Evolutionary conservation across 2,797 vertebrate genomes (phyloP).

Genomic region (Acipenser transmontanus): DNA sequence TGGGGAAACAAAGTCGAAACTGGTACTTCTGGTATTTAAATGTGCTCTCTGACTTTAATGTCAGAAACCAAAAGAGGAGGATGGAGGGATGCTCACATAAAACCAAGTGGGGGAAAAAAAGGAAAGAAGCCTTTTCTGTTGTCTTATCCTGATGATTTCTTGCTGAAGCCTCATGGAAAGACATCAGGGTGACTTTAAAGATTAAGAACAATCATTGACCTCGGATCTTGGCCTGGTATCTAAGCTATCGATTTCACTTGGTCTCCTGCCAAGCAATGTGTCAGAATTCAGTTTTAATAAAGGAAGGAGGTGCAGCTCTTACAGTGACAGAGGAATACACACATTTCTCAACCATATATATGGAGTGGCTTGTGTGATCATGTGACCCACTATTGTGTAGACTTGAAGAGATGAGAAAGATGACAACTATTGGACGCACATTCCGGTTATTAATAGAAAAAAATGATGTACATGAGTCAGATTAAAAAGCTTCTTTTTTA

Average conservation of each 20-base stretch:
- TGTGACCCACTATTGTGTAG: background rate
- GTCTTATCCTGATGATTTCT: slow-evolving; percentile 3
- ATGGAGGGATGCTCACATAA: background rate
- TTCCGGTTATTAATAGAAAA: background rate
- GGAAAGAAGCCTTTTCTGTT: background rate
- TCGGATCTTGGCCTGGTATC: slow-evolving; percentile 66
- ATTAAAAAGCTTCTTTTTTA: too few species aligned
- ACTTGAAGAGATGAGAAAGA: slow-evolving; percentile 10
- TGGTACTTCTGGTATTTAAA: background rate
- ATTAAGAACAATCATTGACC: slow-evolving; percentile 49
- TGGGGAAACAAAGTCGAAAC: background rate
- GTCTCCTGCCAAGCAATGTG: slow-evolving; percentile 65
- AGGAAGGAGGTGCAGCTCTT: slow-evolving; percentile 71
- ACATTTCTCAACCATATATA: slow-evolving; percentile 68
- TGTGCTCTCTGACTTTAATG: background rate
- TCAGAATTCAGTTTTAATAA: slow-evolving; percentile 69
- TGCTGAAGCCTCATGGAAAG: background rate
- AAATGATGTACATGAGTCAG: too few species aligned
- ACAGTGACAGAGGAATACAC: slow-evolving; percentile 69
- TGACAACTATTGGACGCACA: background rate
- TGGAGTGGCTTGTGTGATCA: slow-evolving; percentile 43
- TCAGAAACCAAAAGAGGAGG: background rate
- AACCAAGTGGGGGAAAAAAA: background rate
- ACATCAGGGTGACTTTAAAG: slow-evolving; percentile 6
- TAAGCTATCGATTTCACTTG: slow-evolving; percentile 71